Evolutionary conservation across 2,888 invertebrate species (phyloP), one percentile per base, ranked within the genome.

Genomic region (Selenia dentaria): DNA sequence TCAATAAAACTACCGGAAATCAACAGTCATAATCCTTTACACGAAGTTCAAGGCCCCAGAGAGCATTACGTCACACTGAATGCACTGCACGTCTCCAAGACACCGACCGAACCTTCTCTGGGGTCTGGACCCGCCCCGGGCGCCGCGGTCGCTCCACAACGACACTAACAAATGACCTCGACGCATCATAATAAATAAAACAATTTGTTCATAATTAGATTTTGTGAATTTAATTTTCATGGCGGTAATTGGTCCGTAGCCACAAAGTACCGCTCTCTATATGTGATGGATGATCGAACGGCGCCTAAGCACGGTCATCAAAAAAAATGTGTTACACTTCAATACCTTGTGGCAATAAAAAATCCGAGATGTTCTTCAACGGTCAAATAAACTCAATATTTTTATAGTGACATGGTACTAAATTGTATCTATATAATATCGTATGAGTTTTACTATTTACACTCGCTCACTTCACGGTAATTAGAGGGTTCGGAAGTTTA

Each of bases 201-300:
- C 90, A 90, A 90, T 90, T 90, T 90, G 85, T 87, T 88, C 86
- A 87, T 90, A 90, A 90, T 90, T 90, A 90, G 90, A 90, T 90
- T 89, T 90, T 87, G 89, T 90, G 90, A 89, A 90, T 90, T 90
- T 90, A 90, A 90, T 90, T 90, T 89, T 89, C 89, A 89, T 89
- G 89, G 79, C 82, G 67, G 89, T 90, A 90, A 90, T 90, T 86
- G 89, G 90, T 88, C 87, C 88, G 90, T 84, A 83, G 86, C 79
- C 86, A 88, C 89, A 90, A 90, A 90, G 88, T 67, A 69, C 63
- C 62, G 65, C 72, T 70, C 81, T 84, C 86, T 87, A 89, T 89
- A 81, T 69, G 81, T 89, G 89, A 89, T 89, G 88, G 85, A 89
- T 89, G 88, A 89, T 88, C 82, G 83, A 83, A 81, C 74, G 77